Percentiles rank a stretch among this genome's conserved stretches.
These are phyloP conservation scores for Amiota minor DNA, from an alignment of 2,888 invertebrate genomes.

Conservation along the genomic window DNA sequence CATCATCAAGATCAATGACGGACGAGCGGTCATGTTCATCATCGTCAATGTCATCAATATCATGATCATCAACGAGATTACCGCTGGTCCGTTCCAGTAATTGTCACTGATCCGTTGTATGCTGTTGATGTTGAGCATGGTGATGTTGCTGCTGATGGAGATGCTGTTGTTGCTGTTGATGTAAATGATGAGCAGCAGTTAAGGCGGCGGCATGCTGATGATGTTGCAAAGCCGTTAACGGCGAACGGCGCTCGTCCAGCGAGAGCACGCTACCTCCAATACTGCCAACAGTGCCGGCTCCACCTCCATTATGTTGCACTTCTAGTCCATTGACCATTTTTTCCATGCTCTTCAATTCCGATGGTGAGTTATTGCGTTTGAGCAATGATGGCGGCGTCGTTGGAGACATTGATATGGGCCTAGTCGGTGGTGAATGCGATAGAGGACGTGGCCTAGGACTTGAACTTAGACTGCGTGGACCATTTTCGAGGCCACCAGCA, in stretches of 20 bases:
- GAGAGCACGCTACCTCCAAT: conserved; percentile 33
- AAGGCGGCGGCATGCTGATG: conserved; percentile 51
- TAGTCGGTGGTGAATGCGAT: conserved; percentile 73
- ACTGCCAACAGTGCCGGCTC: conserved; percentile 42
- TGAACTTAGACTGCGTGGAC: conserved; percentile 72
- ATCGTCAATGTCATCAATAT: conserved; percentile 62
- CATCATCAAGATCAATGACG: conserved; percentile 73
- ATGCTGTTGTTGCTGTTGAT: conserved; percentile 45
- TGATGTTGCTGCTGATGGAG: conserved; percentile 47
- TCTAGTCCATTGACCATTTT: conserved; percentile 97
- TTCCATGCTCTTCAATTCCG: conserved; percentile 95
- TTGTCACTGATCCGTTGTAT: conserved; percentile 73
- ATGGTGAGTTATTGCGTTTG: conserved; percentile 73
- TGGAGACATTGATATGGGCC: conserved; percentile 74
- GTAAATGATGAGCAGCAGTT: conserved; percentile 56
- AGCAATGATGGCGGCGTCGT: conserved; percentile 74
- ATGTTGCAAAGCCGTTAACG: conserved; percentile 46
- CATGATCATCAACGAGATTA: conserved; percentile 33
- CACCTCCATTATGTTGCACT: conserved; percentile 79
- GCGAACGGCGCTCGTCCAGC: conserved; percentile 34
- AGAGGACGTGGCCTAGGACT: conserved; percentile 73
- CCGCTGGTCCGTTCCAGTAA: conserved; percentile 67
- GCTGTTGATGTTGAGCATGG: conserved; percentile 30
- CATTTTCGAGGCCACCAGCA: conserved; percentile 62
- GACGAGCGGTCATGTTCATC: conserved; percentile 70